phyloP scores from a whole-genome alignment of 2,888 invertebrate genomes.

The Cephus pygmeus region DNA sequence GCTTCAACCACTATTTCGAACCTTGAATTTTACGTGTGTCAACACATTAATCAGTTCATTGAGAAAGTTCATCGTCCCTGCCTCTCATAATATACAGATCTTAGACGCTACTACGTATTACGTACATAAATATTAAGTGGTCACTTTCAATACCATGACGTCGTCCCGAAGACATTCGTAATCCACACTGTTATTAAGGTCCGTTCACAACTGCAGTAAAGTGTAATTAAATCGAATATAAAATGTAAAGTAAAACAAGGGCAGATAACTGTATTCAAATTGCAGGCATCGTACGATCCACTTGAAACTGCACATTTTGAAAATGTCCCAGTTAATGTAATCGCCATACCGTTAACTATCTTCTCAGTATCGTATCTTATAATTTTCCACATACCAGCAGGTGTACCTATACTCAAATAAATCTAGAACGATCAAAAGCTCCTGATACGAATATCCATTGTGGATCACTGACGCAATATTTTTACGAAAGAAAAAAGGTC shows the following conservation, averaged over 20 bases:
- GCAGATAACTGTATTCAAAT: not conserved
- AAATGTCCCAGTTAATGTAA: not conserved
- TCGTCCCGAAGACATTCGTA: not conserved
- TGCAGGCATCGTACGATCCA: not conserved
- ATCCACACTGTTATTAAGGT: not conserved
- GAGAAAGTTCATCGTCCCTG: constrained; percentile 1
- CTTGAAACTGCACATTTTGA: not conserved
- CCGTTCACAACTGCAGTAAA: not conserved
- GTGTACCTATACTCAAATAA: not conserved
- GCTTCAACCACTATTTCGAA: constrained; percentile 30
- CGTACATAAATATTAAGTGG: not conserved
- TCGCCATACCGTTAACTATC: not conserved
- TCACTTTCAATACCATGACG: not conserved
- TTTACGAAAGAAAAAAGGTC: not conserved
- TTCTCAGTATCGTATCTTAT: not conserved
- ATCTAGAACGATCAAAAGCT: not conserved
- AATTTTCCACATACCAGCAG: not conserved
- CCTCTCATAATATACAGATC: not conserved
- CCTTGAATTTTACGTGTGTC: constrained; percentile 36
- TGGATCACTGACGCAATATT: not conserved
- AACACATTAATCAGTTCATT: constrained; percentile 46
- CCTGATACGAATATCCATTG: not conserved
- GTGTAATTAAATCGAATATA: not conserved
- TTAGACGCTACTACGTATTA: not conserved
- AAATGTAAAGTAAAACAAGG: not conserved